Evolutionary conservation across 1,140 invertebrate species (phyloP).

Genomic region (Pectinophora gossypiella): DNA sequence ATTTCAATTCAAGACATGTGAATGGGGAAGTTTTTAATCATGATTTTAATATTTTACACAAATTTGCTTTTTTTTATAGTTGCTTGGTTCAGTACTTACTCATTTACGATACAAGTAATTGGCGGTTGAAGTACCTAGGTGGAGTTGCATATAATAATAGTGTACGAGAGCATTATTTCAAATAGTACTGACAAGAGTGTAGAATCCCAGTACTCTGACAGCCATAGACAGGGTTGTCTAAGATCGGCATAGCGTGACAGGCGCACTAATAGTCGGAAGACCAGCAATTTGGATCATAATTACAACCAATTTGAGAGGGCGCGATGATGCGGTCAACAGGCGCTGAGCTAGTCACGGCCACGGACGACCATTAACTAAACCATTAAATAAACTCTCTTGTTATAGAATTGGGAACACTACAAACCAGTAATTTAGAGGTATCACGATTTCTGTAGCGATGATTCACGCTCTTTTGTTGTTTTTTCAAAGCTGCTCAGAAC

Average conservation of each 20-base stretch:
- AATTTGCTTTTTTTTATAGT: too few relatives aligned
- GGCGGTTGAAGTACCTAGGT: too few relatives aligned
- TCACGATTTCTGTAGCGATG: neutral
- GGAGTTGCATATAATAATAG: too few relatives aligned
- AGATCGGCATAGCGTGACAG: conserved; percentile 5
- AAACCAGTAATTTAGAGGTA: neutral
- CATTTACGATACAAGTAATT: too few relatives aligned
- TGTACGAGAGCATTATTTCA: too few relatives aligned
- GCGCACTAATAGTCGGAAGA: conserved; percentile 18
- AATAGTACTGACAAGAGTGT: too few relatives aligned
- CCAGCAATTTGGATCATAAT: conserved; percentile 20
- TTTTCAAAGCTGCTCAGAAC: too few relatives aligned
- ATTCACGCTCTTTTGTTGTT: neutral
- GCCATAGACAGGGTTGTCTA: conserved; percentile 9
- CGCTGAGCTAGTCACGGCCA: conserved; percentile 6
- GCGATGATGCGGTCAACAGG: conserved; percentile 2
- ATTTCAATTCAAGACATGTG: too few relatives aligned
- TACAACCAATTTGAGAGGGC: conserved; percentile 21
- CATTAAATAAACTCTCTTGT: neutral
- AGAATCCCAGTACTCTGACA: too few relatives aligned
- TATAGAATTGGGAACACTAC: neutral
- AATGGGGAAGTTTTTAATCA: too few relatives aligned
- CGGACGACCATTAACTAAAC: neutral
- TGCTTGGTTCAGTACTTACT: too few relatives aligned
- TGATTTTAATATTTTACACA: too few relatives aligned